These are phyloP conservation scores for Parotia lawesii DNA, from an alignment of 2,113 vertebrate genomes.

Conservation along the genomic window DNA sequence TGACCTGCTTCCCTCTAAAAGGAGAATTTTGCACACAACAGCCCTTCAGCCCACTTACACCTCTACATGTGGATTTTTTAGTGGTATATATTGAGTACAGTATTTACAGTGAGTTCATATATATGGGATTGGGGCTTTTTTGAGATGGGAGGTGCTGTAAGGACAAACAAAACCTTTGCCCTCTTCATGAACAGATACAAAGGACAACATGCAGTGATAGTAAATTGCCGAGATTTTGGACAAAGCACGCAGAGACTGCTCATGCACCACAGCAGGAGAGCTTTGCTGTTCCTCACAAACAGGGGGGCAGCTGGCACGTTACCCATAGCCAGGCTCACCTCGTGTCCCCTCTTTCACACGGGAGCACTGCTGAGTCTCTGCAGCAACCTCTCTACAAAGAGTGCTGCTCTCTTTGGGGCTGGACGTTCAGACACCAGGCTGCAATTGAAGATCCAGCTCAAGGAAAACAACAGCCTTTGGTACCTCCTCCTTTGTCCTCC, in stretches of 20 bases:
- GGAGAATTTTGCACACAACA: neutral
- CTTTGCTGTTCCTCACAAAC: neutral
- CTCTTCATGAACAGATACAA: neutral
- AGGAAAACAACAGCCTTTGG: neutral
- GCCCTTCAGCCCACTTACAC: neutral
- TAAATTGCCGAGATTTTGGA: neutral
- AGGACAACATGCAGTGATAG: neutral
- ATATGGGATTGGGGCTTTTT: neutral
- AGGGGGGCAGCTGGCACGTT: neutral
- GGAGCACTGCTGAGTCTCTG: neutral
- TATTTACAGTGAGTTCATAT: neutral
- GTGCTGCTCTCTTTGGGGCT: neutral
- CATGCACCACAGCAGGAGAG: neutral
- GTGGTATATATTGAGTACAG: neutral
- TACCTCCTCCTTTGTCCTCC: neutral
- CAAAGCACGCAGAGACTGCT: neutral
- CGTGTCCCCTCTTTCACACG: fast-evolving
- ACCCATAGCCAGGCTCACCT: neutral
- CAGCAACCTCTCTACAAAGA: neutral
- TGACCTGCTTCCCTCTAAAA: neutral
- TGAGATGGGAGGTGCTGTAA: neutral
- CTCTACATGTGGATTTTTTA: neutral
- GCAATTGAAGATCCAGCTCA: neutral
- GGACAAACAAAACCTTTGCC: neutral
- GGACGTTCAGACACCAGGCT: neutral